Base-by-base conservation (phyloP, 2,113 vertebrate species). In the Myocastor coypus region DNA sequence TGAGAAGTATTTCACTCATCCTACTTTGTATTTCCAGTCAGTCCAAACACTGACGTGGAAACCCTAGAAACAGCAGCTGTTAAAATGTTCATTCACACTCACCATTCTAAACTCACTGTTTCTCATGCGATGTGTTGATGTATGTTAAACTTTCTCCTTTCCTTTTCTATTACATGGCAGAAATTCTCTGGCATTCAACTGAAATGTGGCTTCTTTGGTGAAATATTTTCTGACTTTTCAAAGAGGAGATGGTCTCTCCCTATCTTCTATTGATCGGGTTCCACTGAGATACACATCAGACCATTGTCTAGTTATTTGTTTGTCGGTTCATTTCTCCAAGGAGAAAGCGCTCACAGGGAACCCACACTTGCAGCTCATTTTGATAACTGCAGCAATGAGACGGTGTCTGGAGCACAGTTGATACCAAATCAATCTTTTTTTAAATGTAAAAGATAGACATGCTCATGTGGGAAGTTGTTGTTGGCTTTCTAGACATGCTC, bases 191-290 rank as follows among this genome's bases (percentile, higher is more conserved):
- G 4, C 19, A 34, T 61, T 22, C n/a, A 83, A 4, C 7, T 59
- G 40, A 81, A 63, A 22, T 40, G 61, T 37, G 52, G 57, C 71
- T 89, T 94, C 6, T 92, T 71, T 64, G 83, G 24, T 82, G 7
- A 88, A 28, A 73, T 55, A 8, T 90, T 83, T 96, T 61, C n/a
- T 89, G 63, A 83, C 69, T 83, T 75, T 81, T 68, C 42, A 81
- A 87, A 14, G 34, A 75, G 91, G 52, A 91, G 55, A 61, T 10
- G 64, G 14, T 68, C 10, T 84, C 26, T 83, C n/a, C 8, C 81
- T 69, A 32, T 12, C 9, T 57, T 92, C 42, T 83, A 37, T 81
- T 30, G 17, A 89, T 69, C 83, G 91, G 87, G 85, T 28, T 89
- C 68, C 24, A 22, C 75, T 46, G 42, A 91, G 89, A 71, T 26